These are phyloP conservation scores for Boloria euphrosyne DNA, from an alignment of 2,888 invertebrate species.

Conservation along the genomic window DNA sequence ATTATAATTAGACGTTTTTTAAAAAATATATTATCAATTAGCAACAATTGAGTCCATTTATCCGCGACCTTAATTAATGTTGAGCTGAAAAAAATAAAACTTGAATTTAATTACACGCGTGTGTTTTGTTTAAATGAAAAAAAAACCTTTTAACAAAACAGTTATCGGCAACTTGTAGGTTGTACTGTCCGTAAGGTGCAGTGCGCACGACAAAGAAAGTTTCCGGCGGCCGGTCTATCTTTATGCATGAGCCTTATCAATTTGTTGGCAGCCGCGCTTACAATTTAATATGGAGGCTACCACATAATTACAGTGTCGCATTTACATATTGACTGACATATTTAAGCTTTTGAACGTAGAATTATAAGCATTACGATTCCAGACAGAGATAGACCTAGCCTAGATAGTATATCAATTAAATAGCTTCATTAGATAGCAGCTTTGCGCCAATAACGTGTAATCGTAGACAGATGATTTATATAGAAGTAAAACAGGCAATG, in stretches of 20 bases:
- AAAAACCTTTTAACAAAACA: conserved; percentile 24
- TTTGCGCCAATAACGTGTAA: conserved; percentile 25
- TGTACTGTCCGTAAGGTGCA: conserved; percentile 35
- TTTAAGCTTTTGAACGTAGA: conserved; percentile 38
- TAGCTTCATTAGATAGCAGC: conserved; percentile 37
- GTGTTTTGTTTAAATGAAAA: conserved; percentile 22
- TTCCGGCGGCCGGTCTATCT: conserved; percentile 53
- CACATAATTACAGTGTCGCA: conserved; percentile 53
- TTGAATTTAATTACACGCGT: conserved; percentile 17
- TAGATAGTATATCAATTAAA: conserved; percentile 40
- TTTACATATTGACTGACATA: conserved; percentile 41
- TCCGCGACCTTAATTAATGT: conserved; percentile 20
- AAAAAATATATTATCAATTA: conserved; percentile 7
- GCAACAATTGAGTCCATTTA: conserved; percentile 13
- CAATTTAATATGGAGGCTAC: conserved; percentile 63
- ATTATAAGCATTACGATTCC: conserved; percentile 35
- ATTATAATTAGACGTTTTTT: background rate
- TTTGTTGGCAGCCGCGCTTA: conserved; percentile 60
- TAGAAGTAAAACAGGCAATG: no score
- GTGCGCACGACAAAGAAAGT: conserved; percentile 56
- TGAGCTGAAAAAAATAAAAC: conserved; percentile 36
- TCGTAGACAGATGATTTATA: conserved; percentile 24
- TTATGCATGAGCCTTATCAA: conserved; percentile 73
- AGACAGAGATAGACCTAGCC: conserved; percentile 34
- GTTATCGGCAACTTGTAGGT: conserved; percentile 14